These are phyloP conservation scores for Cisticola juncidis DNA, from an alignment of 2,113 vertebrate species.

Conservation along the genomic window DNA sequence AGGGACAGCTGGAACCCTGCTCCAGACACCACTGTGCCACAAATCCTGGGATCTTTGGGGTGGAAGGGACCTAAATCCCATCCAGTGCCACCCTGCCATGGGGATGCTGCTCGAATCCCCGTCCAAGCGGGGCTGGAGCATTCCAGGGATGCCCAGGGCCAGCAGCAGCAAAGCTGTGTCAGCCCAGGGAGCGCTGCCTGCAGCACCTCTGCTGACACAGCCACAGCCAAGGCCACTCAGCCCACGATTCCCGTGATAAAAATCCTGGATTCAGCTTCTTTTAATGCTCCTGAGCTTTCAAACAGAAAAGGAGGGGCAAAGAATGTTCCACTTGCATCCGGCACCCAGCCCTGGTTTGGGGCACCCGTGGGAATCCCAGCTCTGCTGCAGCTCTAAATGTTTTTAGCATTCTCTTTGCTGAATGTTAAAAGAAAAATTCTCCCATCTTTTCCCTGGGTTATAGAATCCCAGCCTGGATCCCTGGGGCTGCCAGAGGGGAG, in stretches of 20 bases:
- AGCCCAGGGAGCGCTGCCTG: background rate
- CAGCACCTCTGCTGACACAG: background rate
- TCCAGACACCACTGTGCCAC: accelerated
- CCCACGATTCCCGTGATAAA: accelerated
- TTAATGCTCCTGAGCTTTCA: background rate
- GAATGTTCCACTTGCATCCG: background rate
- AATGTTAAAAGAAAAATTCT: too few relatives aligned
- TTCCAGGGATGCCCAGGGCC: background rate
- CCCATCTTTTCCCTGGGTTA: accelerated
- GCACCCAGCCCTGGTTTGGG: background rate
- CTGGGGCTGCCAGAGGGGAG: background rate
- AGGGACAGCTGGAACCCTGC: too few relatives aligned
- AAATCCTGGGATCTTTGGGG: background rate
- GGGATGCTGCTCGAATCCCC: background rate
- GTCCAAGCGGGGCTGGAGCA: accelerated
- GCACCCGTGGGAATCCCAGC: background rate
- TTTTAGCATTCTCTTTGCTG: too few relatives aligned
- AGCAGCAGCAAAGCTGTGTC: accelerated
- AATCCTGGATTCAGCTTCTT: background rate
- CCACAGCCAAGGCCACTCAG: background rate
- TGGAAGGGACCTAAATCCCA: background rate
- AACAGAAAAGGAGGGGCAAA: background rate
- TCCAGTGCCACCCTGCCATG: background rate
- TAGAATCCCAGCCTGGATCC: accelerated
- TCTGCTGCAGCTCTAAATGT: too few relatives aligned